A percentile compares a stretch with the other conserved stretches of the same genome.
These are phyloP conservation scores for Scelioninae gen. 2 DNA, from an alignment of 2,888 invertebrate genomes.

Conservation along the genomic window DNA sequence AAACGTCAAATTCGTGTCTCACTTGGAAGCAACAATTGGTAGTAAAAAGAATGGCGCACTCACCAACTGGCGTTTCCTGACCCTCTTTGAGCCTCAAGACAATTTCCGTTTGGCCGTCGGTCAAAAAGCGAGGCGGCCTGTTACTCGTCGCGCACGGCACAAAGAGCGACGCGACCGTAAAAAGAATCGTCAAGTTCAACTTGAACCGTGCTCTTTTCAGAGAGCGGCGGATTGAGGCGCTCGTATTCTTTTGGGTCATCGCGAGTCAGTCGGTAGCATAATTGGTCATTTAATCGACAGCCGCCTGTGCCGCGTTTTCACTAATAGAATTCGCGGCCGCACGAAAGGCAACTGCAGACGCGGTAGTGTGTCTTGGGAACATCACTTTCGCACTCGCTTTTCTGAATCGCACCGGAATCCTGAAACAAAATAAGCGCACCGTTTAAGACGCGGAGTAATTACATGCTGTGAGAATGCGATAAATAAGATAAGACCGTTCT, in stretches of 20 bases:
- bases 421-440: conserved; percentile 38
- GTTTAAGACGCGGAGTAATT: conserved; percentile 35
- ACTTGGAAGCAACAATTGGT: background rate
- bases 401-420: conserved; percentile 24
- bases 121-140: conserved; percentile 89
- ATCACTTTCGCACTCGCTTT: conserved; percentile 61
- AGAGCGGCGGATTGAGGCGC: conserved; percentile 34
- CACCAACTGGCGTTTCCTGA: conserved; percentile 89
- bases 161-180: conserved; percentile 63
- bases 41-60: conserved; percentile 72
- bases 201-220: conserved; percentile 63
- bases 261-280: conserved; percentile 62
- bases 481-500: conserved; percentile 33
- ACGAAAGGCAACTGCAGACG: conserved; percentile 6
- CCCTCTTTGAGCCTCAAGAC: conserved; percentile 93
- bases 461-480: conserved; percentile 36
- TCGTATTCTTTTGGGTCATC: conserved; percentile 62
- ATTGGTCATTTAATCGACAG: conserved; percentile 53
- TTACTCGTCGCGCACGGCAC: conserved; percentile 77
- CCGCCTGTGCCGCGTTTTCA: background rate
- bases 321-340: background rate
- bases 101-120: conserved; percentile 91
- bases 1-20: background rate
- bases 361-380: conserved; percentile 24
- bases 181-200: conserved; percentile 51